Conservation (phyloP, 1,140 invertebrate species). For the Penaeus indicus region DNA sequence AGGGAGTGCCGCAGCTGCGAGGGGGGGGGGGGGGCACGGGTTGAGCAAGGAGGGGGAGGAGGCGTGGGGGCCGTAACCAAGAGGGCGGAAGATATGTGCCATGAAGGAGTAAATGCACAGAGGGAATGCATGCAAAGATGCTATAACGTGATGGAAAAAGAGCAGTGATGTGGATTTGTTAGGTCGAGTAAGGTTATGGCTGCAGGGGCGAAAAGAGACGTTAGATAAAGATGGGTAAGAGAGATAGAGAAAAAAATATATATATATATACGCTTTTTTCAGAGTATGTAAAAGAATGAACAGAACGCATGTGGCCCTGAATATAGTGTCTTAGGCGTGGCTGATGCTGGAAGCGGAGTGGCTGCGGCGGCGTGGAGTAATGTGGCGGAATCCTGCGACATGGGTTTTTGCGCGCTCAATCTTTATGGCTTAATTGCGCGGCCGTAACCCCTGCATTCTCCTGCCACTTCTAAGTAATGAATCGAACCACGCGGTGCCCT, state of each 20-base stretch:
- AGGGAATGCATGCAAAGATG: too few relatives aligned
- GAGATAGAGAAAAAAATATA: too few relatives aligned
- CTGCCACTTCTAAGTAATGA: slow-evolving; percentile 11
- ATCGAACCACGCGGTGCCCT: neutral
- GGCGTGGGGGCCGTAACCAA: neutral
- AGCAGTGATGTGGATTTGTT: too few relatives aligned
- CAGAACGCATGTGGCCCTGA: neutral
- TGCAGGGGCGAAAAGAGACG: too few relatives aligned
- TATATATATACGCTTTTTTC: too few relatives aligned
- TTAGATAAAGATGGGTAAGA: too few relatives aligned
- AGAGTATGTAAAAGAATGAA: neutral
- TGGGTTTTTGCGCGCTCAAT: slow-evolving; percentile 18
- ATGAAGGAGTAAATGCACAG: too few relatives aligned
- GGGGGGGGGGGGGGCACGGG: neutral
- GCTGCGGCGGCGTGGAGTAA: neutral
- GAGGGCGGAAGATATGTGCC: too few relatives aligned
- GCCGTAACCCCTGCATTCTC: slow-evolving; percentile 27
- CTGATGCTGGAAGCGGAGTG: neutral
- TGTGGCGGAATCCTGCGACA: slow-evolving; percentile 17
- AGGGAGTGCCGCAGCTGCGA: neutral
- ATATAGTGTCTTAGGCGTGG: neutral
- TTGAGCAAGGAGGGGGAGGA: neutral
- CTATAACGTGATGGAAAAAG: too few relatives aligned
- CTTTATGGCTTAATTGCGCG: slow-evolving; percentile 32
- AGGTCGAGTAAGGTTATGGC: too few relatives aligned